Base-by-base conservation (phyloP, 2,888 invertebrate genomes). In the Cancer borealis region DNA sequence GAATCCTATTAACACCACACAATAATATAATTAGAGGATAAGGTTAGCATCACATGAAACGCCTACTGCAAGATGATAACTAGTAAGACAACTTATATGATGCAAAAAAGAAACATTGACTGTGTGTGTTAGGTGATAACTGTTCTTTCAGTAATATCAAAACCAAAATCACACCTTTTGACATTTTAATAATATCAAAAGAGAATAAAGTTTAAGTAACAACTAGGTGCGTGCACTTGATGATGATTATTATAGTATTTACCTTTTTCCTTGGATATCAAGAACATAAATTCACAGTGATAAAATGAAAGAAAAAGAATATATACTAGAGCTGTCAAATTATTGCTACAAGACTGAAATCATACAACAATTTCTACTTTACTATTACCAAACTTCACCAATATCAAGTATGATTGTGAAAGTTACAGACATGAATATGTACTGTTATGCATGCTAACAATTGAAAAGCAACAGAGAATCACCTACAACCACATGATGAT, bases 1-100 rank as follows among this genome's bases (percentile, higher is more conserved):
- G 30, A 49, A 30, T 94, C 94, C 94, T 94, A 73, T 26, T 60
- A 45, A 88, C 14, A 84, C 54, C 91, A 88, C 21, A 46, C n/a
- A 91, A 26, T 45, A 92, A 60, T n/a, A 49, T 26, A 6, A 47
- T 26, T 54, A 54, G 30, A 49, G 3, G 46, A 79, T 12, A 46
- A 60, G 0, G 26, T 60, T 12, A 21, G 8, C 60, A 45, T 30
- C 66, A 60, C 91, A 26, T 47, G 45, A 91, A 21, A 91, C 47
- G 4, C 17, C 26, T 26, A 46, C 46, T 88, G 26, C 46, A n/a
- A 47, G n/a, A 49, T 46, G 6, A 88, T 0, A 14, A 60, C 47
- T 26, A 49, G 30, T 90, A 88, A 47, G n/a, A 49, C 3, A 26
- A 3, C 46, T 88, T 12, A 47, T 3, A 1, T 88, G 3, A 88